Conservation (phyloP, 2,888 invertebrate genomes). For the Limnephilus lunatus region DNA sequence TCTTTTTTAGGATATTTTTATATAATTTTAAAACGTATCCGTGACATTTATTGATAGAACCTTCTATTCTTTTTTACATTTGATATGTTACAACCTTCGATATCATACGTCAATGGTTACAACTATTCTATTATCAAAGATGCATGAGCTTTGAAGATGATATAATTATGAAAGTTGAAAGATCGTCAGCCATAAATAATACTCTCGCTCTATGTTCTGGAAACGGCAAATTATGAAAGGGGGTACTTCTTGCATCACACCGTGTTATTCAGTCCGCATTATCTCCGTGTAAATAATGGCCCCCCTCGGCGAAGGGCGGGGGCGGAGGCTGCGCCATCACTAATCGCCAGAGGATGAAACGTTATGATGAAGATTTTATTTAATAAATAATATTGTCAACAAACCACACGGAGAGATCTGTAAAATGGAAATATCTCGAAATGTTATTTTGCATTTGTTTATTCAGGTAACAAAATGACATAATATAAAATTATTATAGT, state of each 20-base stretch:
- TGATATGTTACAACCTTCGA: neutral
- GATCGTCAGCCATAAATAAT: neutral
- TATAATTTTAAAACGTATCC: too few species aligned
- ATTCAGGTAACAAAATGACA: too few species aligned
- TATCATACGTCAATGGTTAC: too few species aligned
- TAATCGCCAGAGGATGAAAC: neutral
- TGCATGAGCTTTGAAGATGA: neutral
- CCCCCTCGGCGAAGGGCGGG: constrained; percentile 9
- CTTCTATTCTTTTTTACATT: neutral
- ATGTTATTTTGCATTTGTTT: too few species aligned
- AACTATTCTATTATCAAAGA: neutral
- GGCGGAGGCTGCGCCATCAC: neutral
- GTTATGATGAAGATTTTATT: neutral
- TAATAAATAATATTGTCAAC: too few species aligned
- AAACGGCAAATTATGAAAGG: constrained; percentile 22
- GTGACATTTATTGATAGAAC: too few species aligned
- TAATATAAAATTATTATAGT: too few species aligned
- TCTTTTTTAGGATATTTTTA: too few species aligned
- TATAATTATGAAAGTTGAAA: neutral
- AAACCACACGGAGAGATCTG: too few species aligned
- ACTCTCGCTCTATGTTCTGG: neutral
- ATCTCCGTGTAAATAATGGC: constrained; percentile 50
- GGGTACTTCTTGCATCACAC: neutral
- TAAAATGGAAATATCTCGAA: too few species aligned
- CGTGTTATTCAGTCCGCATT: constrained; percentile 49